Evolutionary conservation across 2,797 vertebrate species (phyloP), one percentile per base, ranked within the genome.

Genomic region (Enteromius treurensis): DNA sequence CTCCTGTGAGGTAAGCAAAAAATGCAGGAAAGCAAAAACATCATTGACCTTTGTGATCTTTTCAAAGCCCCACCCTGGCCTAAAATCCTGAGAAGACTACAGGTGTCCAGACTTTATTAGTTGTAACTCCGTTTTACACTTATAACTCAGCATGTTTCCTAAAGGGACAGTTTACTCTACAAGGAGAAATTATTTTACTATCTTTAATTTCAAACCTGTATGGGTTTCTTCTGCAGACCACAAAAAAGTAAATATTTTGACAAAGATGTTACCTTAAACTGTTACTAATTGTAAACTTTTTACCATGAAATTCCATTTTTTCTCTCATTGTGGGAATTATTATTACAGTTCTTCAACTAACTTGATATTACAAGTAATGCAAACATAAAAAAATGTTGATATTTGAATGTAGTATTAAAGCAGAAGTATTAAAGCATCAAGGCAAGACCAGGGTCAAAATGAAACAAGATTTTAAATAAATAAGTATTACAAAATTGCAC

Each of bases 1-100:
- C 76, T 76, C 40, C 26, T 42, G 37, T 37, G 84, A 64, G 73
- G 80, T 37, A 62, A 76, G 10, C 32, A 77, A 85, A 71, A 71
- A 45, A 67, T 26, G 53, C 40, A 70, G 34, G 40, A 19, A 37
- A 17, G 69, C 58, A 80, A 75, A 84, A 82, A 76, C 55, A 51
- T 83, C 4, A 67, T 53, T 64, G 49, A 82, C 86, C 79, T 13
- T 3, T 1, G 8, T 79, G 70, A 79, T 60, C 80, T 55, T n/a
- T 69, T 13, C 26, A 65, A 40, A 53, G 53, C 29, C 17, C 5
- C 29, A 51, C 6, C 34, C 14, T 15, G 17, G 29, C 14, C 70
- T 26, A 55, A 82, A 82, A 53, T 26, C 4, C 58, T 47, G 40
- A 58, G 55, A 79, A 62, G 21, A 34, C 49, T 82, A 82, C 73